Percentiles rank a stretch among this genome's conserved stretches.
Evolutionary conservation across 1,140 invertebrate genomes (phyloP).

Genomic region (Lasioglossum baleicum): DNA sequence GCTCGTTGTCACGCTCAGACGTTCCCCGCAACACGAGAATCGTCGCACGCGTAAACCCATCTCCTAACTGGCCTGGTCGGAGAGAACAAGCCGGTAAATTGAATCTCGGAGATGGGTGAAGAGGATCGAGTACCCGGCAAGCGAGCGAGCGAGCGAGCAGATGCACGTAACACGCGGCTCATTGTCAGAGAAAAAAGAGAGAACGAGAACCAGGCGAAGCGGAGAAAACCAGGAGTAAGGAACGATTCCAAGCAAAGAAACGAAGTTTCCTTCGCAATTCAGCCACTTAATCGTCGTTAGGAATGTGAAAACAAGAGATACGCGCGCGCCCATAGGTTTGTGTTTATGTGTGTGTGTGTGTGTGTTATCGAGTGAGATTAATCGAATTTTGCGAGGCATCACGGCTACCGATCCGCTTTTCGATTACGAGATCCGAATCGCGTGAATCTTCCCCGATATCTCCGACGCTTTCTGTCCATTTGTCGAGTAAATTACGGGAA

Average conservation of each 20-base stretch:
- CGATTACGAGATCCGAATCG: no score
- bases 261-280: conserved; percentile 8
- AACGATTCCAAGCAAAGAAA: no score
- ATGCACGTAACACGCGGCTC: not conserved
- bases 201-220: not conserved
- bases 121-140: not conserved
- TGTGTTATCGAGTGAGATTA: conserved; percentile 15
- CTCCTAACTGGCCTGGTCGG: no score
- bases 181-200: not conserved
- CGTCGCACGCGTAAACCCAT: conserved; percentile 5
- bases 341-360: no score
- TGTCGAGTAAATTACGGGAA: conserved; percentile 58
- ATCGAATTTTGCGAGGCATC: conserved; percentile 30
- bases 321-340: no score
- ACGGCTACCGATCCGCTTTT: no score
- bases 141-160: not conserved
- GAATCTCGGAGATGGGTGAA: conserved; percentile 32
- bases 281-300: not conserved
- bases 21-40: conserved; percentile 35
- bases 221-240: no score
- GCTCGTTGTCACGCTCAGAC: conserved; percentile 54
- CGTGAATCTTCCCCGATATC: no score
- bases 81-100: conserved; percentile 54
- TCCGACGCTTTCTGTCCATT: conserved; percentile 46
- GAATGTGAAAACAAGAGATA: conserved; percentile 8